Base-by-base conservation (phyloP, 2,888 invertebrate species). In the Anorthoa munda region DNA sequence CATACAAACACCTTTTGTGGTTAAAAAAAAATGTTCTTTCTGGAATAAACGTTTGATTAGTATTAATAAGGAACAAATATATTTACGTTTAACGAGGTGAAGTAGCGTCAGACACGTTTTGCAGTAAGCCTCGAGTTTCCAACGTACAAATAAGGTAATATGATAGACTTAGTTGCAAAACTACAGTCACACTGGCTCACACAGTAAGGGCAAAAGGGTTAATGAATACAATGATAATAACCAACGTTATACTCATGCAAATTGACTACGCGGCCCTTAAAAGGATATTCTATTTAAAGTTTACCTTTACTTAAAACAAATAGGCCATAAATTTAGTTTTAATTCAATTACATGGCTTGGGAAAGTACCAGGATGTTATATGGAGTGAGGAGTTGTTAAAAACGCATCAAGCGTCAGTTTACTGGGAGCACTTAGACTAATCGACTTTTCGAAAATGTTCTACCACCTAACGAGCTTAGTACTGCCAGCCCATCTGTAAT, bases 331-430 rank as follows among this genome's bases (percentile, higher is more conserved):
- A 63, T 63, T 67, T 68, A 12, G 26, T 65, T 73, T 79, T 74
- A 80, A 83, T 84, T 86, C 81, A 86, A 87, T 78, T 73, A 83
- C 18, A 77, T 69, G 66, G 56, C 60, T 73, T 79, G 82, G 67
- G 64, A 77, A 85, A 87, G 84, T 88, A 91, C 88, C 87, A 90
- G 88, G 90, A 82, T 73, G 87, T 90, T 85, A 92, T 87, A 78
- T 68, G 83, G 82, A 86, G 67, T 68, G 86, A 86, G 75, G 86
- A 87, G 87, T 87, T 91, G 91, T 93, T 93, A 93, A 93, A 93
- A 93, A 90, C 90, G 85, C 90, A 93, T 93, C 91, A 93, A 86
- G 85, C 79, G 79, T 79, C 81, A 46, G 81, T 77, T 80, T 77
- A 79, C 71, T 72, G 81, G 74, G 68, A 76, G 86, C 88, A 90